Percentiles rank a stretch among this genome's conserved stretches.
Conservation (phyloP, 2,113 vertebrate species). For the Amphilophus citrinellus region DNA sequence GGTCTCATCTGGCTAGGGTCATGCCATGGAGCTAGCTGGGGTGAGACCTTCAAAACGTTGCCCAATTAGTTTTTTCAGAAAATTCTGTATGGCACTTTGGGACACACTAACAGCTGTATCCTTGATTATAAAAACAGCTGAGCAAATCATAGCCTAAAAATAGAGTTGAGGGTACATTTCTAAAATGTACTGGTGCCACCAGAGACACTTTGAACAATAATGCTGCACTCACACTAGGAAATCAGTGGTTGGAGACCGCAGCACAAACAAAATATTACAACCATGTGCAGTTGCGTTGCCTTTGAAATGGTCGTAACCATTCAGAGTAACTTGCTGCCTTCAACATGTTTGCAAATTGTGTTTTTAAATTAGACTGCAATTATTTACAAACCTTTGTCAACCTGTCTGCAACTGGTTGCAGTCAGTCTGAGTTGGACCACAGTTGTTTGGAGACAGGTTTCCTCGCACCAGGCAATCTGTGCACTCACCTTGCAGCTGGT, state of each 20-base stretch:
- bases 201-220: no score
- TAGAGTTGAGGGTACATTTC: not conserved
- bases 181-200: not conserved
- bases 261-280: not conserved
- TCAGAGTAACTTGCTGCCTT: not conserved
- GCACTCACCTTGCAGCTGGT: no score
- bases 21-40: not conserved
- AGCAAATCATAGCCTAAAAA: not conserved
- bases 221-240: not conserved
- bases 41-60: not conserved
- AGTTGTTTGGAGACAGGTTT: not conserved
- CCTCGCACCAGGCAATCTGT: not conserved
- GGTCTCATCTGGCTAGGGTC: slow-evolving; percentile 13
- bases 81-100: not conserved
- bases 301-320: not conserved
- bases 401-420: not conserved
- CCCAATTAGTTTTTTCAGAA: not conserved
- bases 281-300: not conserved
- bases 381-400: not conserved
- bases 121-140: slow-evolving; percentile 10
- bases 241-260: not conserved
- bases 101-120: not conserved
- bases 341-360: not conserved
- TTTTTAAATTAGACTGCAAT: no score
- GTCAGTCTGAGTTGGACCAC: not conserved